These are phyloP conservation scores for Oxyteleia sp. DNA, from an alignment of 2,888 invertebrate genomes.

Conservation along the genomic window DNA sequence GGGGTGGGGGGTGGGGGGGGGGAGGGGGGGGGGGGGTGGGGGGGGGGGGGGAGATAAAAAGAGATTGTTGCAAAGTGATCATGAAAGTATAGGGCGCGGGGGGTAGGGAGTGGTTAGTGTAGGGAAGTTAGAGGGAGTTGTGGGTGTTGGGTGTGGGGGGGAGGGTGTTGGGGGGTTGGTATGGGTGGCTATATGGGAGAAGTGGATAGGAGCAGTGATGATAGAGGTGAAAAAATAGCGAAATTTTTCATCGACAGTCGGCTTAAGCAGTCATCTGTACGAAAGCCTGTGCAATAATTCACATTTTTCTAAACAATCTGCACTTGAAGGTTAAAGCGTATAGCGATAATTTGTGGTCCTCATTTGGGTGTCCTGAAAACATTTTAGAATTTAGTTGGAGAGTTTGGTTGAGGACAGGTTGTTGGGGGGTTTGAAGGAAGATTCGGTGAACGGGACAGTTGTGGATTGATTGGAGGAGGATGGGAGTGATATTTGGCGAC, in stretches of 20 bases:
- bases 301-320: slow-evolving; percentile 66
- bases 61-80: too few species aligned
- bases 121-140: too few species aligned
- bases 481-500: slow-evolving; percentile 21
- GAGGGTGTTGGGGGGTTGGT: too few species aligned
- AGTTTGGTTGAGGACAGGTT: slow-evolving; percentile 8
- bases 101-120: too few species aligned
- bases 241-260: slow-evolving; percentile 56
- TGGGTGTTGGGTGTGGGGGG: too few species aligned
- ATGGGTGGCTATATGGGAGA: too few species aligned
- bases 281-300: slow-evolving; percentile 50
- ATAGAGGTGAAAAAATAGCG: slow-evolving; percentile 14
- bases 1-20: too few species aligned
- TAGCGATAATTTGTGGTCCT: slow-evolving; percentile 52
- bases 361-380: slow-evolving; percentile 50
- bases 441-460: slow-evolving; percentile 6
- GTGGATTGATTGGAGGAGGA: slow-evolving; percentile 28
- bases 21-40: too few species aligned
- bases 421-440: background rate
- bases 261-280: slow-evolving; percentile 15
- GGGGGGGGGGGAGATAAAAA: too few species aligned
- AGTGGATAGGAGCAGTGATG: slow-evolving; percentile 16
- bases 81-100: too few species aligned
- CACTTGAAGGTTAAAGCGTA: slow-evolving; percentile 40
- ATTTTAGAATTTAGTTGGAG: slow-evolving; percentile 36